Evolutionary conservation across 2,113 vertebrate genomes (phyloP).

Genomic region (Colinus virginianus): DNA sequence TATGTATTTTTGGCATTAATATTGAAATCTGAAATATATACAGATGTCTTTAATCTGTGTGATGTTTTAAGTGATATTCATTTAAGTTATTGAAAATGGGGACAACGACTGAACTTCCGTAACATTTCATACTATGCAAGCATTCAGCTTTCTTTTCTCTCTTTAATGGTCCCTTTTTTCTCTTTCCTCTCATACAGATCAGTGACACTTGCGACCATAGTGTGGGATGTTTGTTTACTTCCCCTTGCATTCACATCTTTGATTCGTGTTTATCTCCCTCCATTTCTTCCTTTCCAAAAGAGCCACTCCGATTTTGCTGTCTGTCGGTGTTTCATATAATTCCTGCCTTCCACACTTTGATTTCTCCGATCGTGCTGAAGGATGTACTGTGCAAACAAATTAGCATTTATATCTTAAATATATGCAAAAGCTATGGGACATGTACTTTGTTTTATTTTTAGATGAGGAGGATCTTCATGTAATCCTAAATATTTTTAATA

Average conservation of each 20-base stretch:
- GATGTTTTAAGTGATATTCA: conserved; percentile 80
- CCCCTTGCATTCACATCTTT: conserved; percentile 7
- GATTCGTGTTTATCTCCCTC: conserved; percentile 22
- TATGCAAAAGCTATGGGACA: conserved; percentile 75
- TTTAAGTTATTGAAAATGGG: conserved; percentile 80
- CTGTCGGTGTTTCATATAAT: conserved; percentile 54
- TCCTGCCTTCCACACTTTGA: conserved; percentile 52
- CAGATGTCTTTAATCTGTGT: conserved; percentile 87
- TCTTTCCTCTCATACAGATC: not conserved
- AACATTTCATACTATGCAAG: conserved; percentile 80
- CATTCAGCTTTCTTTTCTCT: conserved; percentile 49
- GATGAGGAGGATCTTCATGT: conserved; percentile 48
- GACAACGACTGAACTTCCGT: conserved; percentile 77
- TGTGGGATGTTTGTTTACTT: conserved; percentile 17
- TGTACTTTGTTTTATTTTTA: conserved; percentile 79
- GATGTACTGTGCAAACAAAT: conserved; percentile 81
- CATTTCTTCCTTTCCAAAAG: not conserved
- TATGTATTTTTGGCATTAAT: conserved; percentile 99
- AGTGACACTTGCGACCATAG: not conserved
- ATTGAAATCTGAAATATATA: conserved; percentile 96
- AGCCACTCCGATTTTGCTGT: conserved; percentile 50
- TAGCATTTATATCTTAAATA: conserved; percentile 86
- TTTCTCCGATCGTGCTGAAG: conserved; percentile 76
- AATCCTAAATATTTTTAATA: conserved; percentile 48
- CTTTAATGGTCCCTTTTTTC: not conserved